phyloP scores from a whole-genome alignment of 2,797 vertebrate genomes.

The Rhinichthys osculus region DNA sequence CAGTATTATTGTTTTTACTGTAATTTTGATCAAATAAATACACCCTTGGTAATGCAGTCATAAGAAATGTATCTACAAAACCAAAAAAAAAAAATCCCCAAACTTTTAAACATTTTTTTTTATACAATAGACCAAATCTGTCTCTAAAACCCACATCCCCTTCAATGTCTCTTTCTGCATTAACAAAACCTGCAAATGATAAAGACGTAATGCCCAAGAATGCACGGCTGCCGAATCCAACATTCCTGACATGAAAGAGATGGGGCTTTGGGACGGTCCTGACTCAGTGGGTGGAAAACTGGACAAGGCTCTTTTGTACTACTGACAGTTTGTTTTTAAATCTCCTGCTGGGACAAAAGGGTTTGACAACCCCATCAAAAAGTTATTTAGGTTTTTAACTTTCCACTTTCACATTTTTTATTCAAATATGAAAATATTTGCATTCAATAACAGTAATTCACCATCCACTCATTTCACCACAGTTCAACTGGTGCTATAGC shows the following conservation, averaged over 20 bases:
- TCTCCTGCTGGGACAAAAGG: conserved; percentile 17
- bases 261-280: conserved; percentile 27
- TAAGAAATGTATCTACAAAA: neutral
- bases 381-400: conserved; percentile 21
- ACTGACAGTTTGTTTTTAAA: conserved; percentile 21
- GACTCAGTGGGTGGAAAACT: conserved; percentile 39
- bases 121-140: neutral
- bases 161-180: conserved; percentile 1
- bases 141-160: neutral
- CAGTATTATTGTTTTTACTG: neutral
- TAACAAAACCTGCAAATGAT: conserved; percentile 35
- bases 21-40: neutral
- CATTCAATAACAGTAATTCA: conserved; percentile 47
- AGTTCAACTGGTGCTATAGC: conserved; percentile 48
- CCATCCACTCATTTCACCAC: conserved; percentile 50
- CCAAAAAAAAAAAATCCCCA: no score
- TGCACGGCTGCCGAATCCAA: conserved; percentile 7
- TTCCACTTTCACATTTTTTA: conserved; percentile 12
- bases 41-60: neutral
- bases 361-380: conserved; percentile 37
- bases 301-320: conserved; percentile 41
- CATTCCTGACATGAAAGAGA: conserved; percentile 46
- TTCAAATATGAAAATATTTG: conserved; percentile 57
- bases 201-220: conserved; percentile 33
- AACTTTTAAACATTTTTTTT: neutral